Evolutionary conservation across 2,888 invertebrate genomes (phyloP).

Genomic region (Pemphredon lugubris): DNA sequence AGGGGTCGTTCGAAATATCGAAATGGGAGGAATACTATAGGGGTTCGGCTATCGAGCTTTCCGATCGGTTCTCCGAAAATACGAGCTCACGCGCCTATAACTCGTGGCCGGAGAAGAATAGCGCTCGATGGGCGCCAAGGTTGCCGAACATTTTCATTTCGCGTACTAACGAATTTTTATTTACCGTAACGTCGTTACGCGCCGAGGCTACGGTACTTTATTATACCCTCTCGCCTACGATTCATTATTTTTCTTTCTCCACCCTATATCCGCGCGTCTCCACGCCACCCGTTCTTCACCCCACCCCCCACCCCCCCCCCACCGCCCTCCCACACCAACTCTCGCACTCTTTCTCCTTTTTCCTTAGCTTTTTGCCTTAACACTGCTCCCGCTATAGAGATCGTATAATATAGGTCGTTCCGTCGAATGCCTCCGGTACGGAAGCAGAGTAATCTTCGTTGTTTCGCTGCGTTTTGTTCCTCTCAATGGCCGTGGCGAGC

Average conservation of each 20-base stretch:
- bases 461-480: constrained; percentile 53
- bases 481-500: constrained; percentile 36
- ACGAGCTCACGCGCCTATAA: neutral
- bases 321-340: neutral
- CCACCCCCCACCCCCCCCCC: neutral
- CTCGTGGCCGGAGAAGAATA: neutral
- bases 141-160: constrained; percentile 9
- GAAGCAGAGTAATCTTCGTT: constrained; percentile 54
- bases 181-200: constrained; percentile 33
- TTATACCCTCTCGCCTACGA: constrained; percentile 27
- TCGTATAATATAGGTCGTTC: constrained; percentile 55
- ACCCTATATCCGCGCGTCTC: too few relatives aligned
- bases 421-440: constrained; percentile 51
- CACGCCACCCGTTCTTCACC: neutral
- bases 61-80: constrained; percentile 1
- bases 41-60: neutral
- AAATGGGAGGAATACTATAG: constrained; percentile 27
- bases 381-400: constrained; percentile 29
- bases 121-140: neutral
- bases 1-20: constrained; percentile 16
- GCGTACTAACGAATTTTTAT: constrained; percentile 37
- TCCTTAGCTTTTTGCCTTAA: constrained; percentile 10
- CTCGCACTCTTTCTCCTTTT: too few relatives aligned
- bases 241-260: constrained; percentile 6
- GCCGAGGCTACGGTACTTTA: constrained; percentile 31